Evolutionary conservation across 2,113 vertebrate species (phyloP).

Genomic region (Probosciger aterrimus): DNA sequence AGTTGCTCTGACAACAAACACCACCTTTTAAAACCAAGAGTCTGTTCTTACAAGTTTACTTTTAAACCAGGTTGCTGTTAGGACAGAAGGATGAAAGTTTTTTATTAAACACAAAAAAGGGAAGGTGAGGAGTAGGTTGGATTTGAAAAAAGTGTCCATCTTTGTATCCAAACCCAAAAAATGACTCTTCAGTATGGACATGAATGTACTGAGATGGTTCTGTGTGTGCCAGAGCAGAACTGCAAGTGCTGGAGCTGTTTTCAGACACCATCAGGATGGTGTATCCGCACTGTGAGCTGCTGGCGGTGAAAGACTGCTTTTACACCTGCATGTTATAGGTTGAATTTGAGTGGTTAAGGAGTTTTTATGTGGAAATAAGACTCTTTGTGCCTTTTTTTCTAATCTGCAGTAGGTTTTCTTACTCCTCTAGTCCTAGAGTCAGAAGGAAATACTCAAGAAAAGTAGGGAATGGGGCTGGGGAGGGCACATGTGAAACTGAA

Average conservation of each 20-base stretch:
- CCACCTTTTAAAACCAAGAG: accelerated
- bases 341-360: neutral
- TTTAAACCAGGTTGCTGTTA: accelerated
- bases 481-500: neutral
- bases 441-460: neutral
- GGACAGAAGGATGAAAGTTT: neutral
- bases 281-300: neutral
- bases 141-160: neutral
- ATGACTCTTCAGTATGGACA: accelerated
- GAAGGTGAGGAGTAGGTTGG: neutral
- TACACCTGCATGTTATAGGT: accelerated
- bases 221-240: neutral
- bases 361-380: neutral
- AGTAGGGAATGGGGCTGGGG: neutral
- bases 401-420: neutral
- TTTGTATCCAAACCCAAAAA: neutral
- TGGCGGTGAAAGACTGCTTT: neutral
- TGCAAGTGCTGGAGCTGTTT: neutral
- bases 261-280: neutral
- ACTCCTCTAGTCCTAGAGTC: neutral
- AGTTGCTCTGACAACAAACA: neutral
- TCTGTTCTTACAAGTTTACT: accelerated
- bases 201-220: neutral
- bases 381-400: neutral
- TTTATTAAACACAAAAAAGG: neutral